Evolutionary conservation across 2,888 invertebrate species (phyloP), one percentile per base, ranked within the genome.

Genomic region (Melikaiella ostensackeni): DNA sequence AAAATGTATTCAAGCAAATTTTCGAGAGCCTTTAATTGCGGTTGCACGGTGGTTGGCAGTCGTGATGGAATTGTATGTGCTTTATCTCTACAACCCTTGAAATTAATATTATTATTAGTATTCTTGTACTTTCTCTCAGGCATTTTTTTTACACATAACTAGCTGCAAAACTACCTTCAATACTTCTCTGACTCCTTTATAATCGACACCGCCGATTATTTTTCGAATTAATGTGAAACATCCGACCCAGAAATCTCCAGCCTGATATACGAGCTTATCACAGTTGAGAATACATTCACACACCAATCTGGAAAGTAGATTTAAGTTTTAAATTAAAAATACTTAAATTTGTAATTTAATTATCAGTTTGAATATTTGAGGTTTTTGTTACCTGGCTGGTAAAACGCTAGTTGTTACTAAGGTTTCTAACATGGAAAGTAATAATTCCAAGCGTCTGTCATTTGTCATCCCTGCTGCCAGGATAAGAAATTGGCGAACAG

Each of bases 131-230:
- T 63, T 63, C n/a, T 33, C 33, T 9, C 35, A n/a, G 4, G 9
- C 6, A 35, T 33, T 33, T 19, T 33, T 19, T 27, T 62, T 42
- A 19, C n/a, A 62, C 19, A 4, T 76, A 33, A 33, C 33, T 33
- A 42, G 6, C 16, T 42, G 16, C n/a, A 50, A n/a, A 85, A 87
- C 87, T 91, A 95, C 96, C 93, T 97, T 97, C 97, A 98, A 97
- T 78, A 98, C 96, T 93, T 97, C 97, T 84, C 97, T 92, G 0
- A 98, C 97, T 21, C 97, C 98, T 92, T 99, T 99, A 90, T 99
- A 99, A 91, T 98, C 98, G 1, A 98, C 98, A 77, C 97, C 96
- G 57, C 96, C 96, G 86, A 99, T 97, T 62, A 98, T 95, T 90
- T 95, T 95, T 84, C 96, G 94, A 75, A 99, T 95, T 6, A 98